Conservation (phyloP, 2,888 invertebrate genomes). For the Drosophila peninsularis region DNA sequence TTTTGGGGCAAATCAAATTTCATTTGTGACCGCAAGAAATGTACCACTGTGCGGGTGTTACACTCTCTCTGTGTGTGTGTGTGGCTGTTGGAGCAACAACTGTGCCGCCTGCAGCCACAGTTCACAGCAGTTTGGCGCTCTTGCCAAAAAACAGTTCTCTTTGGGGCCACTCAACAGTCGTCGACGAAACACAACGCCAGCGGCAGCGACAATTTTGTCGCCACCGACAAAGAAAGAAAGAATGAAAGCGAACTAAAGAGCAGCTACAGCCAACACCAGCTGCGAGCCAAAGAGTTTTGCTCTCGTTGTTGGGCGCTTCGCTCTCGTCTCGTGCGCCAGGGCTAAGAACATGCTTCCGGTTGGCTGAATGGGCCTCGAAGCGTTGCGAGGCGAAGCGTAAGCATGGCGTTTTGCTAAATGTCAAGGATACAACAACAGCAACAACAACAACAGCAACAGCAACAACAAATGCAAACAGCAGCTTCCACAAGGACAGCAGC, state of each 20-base stretch:
- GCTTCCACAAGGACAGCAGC: slow-evolving; percentile 41
- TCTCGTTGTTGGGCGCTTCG: slow-evolving; percentile 14
- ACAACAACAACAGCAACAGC: slow-evolving; percentile 16
- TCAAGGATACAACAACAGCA: slow-evolving; percentile 67
- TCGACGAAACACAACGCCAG: slow-evolving; percentile 17
- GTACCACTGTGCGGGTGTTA: slow-evolving; percentile 38
- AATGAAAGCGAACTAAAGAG: slow-evolving; percentile 11
- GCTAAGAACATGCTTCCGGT: slow-evolving; percentile 45
- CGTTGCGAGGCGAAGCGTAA: slow-evolving; percentile 24
- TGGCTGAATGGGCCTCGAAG: slow-evolving; percentile 31
- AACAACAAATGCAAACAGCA: slow-evolving; percentile 29
- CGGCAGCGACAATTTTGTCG: slow-evolving; percentile 38
- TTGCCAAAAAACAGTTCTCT: slow-evolving; percentile 50
- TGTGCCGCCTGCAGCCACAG: slow-evolving; percentile 27
- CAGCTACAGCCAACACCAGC: slow-evolving; percentile 23
- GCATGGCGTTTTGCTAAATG: slow-evolving; percentile 58
- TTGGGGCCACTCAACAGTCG: slow-evolving; percentile 9
- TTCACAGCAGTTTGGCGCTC: slow-evolving; percentile 30
- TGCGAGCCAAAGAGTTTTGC: slow-evolving; percentile 30
- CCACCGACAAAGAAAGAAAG: slow-evolving; percentile 19
- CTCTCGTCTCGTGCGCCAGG: slow-evolving; percentile 7
- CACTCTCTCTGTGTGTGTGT: not conserved
- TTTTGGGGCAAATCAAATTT: slow-evolving; percentile 51
- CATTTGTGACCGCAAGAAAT: slow-evolving; percentile 44
- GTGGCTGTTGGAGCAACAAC: slow-evolving; percentile 10